Base-by-base conservation (phyloP, 2,797 vertebrate genomes). In the Miichthys miiuy region DNA sequence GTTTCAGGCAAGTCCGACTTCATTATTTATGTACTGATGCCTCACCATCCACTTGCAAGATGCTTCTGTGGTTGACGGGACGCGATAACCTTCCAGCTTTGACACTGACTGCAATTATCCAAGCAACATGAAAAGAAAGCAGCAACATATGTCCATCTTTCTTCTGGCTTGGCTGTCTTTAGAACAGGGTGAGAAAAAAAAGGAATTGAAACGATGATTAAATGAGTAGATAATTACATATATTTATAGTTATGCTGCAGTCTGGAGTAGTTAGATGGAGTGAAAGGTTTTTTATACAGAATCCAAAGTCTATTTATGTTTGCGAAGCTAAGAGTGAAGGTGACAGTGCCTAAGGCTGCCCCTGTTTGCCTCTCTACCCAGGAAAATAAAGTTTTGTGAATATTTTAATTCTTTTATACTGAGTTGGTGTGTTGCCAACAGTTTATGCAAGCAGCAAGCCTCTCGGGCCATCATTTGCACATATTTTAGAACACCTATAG, bases 11-110 rank as follows among this genome's bases (percentile, higher is more conserved):
- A 57, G 20, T n/a, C 63, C 12, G 23, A 46, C 61, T 82, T 75
- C 13, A 75, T 85, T 65, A 78, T 80, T 84, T 34, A 78, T 71
- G 14, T 50, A 17, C 18, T 30, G 30, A 46, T 62, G 54, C 25
- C 34, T 61, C 61, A 65, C 20, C 68, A 34, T 70, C 47, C 21
- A 17, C 21, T 23, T 42, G 30, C 77, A 25, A 11, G 25, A 57
- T 41, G 54, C 51, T 54, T 61, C 60, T 50, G 66, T 72, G 73
- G 71, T 14, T 75, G 84, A 77, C 51, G 20, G 62, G 13, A 66
- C 3, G 27, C 56, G 6, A n/a, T 52, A 65, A 75, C 58, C 44
- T 62, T 63, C 38, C 18, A 60, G 42, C 61, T 66, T 44, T 57
- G 58, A 55, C 58, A 12, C 51, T 2, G 47, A 25, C 57, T 21